These are phyloP conservation scores for Heloderma charlesbogerti DNA, from an alignment of 2,113 vertebrate species.

Conservation along the genomic window DNA sequence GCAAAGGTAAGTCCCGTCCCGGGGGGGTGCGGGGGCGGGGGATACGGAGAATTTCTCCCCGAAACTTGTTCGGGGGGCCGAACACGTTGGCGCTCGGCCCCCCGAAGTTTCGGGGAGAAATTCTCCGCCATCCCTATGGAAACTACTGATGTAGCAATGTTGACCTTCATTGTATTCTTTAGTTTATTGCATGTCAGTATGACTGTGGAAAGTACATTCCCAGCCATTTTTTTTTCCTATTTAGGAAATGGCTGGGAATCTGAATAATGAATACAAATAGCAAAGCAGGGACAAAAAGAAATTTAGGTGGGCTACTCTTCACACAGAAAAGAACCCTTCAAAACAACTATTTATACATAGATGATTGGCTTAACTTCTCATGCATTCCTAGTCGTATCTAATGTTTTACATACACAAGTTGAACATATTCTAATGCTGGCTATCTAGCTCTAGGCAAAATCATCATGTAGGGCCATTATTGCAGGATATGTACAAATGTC, in stretches of 20 bases:
- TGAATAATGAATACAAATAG: slow-evolving; percentile 43
- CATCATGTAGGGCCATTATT: neutral
- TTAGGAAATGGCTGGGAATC: slow-evolving; percentile 25
- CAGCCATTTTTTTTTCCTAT: too few relatives aligned
- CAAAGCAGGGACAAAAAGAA: slow-evolving; percentile 10
- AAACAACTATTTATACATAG: neutral
- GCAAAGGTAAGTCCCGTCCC: too few relatives aligned
- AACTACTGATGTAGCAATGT: slow-evolving; percentile 18
- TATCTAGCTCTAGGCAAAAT: neutral
- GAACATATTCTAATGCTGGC: too few relatives aligned
- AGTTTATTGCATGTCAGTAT: slow-evolving; percentile 36
- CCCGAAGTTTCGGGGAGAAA: too few relatives aligned
- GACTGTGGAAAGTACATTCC: slow-evolving; percentile 10
- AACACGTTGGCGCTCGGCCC: too few relatives aligned
- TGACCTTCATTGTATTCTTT: slow-evolving; percentile 22
- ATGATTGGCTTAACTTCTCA: slow-evolving; percentile 10
- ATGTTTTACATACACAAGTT: too few relatives aligned
- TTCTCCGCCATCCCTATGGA: too few relatives aligned
- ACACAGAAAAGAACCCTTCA: neutral
- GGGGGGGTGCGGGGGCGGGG: too few relatives aligned
- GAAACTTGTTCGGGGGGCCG: too few relatives aligned
- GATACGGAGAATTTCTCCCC: too few relatives aligned
- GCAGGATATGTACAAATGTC: neutral
- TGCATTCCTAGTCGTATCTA: too few relatives aligned
- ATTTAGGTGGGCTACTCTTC: neutral